phyloP scores from a whole-genome alignment of 2,888 invertebrate species.

The Bembecia ichneumoniformis region DNA sequence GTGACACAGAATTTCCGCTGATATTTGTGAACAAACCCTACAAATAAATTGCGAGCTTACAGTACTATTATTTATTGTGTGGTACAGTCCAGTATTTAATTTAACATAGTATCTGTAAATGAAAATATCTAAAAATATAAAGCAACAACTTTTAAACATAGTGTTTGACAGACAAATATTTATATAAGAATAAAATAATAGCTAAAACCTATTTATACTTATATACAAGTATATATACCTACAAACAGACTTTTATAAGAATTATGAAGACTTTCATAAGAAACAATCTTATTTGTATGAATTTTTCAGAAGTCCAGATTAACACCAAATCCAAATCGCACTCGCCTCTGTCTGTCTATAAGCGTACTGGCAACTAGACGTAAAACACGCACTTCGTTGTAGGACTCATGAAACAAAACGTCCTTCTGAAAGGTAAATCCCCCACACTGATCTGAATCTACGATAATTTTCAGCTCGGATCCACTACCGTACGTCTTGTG shows the following conservation, averaged over 20 bases:
- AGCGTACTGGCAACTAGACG: slow-evolving; percentile 48
- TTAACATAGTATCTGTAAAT: no score
- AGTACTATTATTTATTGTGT: no score
- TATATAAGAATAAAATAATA: slow-evolving; percentile 46
- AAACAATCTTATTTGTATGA: not conserved
- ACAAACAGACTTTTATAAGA: slow-evolving; percentile 24
- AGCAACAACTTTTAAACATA: slow-evolving; percentile 30
- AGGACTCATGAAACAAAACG: slow-evolving; percentile 43
- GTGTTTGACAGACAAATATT: slow-evolving; percentile 19
- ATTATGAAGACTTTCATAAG: not conserved
- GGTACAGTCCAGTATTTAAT: no score
- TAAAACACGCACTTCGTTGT: slow-evolving; percentile 43
- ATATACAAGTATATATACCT: slow-evolving; percentile 63
- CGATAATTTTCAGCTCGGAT: slow-evolving; percentile 54
- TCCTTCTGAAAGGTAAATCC: slow-evolving; percentile 59
- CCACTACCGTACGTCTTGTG: slow-evolving; percentile 47
- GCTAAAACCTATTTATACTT: slow-evolving; percentile 71
- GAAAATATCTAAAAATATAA: not conserved
- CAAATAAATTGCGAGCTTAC: no score
- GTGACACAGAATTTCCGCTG: no score
- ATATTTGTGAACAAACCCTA: no score
- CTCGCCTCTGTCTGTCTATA: slow-evolving; percentile 48
- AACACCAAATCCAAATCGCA: slow-evolving; percentile 56
- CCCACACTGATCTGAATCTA: slow-evolving; percentile 55
- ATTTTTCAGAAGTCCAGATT: slow-evolving; percentile 51